Evolutionary conservation across 2,888 invertebrate genomes (phyloP).

Genomic region (Magallana nippona): DNA sequence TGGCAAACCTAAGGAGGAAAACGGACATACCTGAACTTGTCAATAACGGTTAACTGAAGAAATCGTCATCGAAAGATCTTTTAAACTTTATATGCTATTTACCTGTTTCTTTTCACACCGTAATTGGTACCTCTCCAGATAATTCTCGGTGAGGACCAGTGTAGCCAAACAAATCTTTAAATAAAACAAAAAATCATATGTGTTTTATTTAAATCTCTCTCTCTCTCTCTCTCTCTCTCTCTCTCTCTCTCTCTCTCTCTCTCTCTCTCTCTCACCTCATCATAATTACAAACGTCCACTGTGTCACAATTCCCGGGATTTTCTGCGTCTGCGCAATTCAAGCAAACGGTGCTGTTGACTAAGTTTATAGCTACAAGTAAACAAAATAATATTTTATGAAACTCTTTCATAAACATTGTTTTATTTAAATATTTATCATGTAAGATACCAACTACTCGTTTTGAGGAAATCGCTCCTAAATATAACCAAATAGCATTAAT

Average conservation of each 20-base stretch:
- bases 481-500: no score
- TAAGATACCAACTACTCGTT: no score
- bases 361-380: conserved; percentile 15
- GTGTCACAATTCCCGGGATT: conserved; percentile 8
- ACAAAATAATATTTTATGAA: not conserved
- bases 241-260: not conserved
- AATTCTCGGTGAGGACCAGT: conserved; percentile 13
- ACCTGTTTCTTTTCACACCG: conserved; percentile 26
- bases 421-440: no score
- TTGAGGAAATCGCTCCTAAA: no score
- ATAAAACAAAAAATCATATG: no score
- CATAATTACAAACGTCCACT: conserved; percentile 13
- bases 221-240: not conserved
- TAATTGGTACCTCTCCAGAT: conserved; percentile 18
- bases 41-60: not conserved
- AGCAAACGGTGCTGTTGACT: conserved; percentile 1
- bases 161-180: conserved; percentile 31
- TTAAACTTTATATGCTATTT: no score
- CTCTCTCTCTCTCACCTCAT: not conserved
- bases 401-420: not conserved
- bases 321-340: not conserved
- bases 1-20: not conserved
- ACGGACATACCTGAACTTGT: not conserved
- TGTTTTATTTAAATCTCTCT: no score
- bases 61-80: no score